These are phyloP conservation scores for Anastrepha ludens DNA, from an alignment of 1,140 invertebrate species.

Conservation along the genomic window DNA sequence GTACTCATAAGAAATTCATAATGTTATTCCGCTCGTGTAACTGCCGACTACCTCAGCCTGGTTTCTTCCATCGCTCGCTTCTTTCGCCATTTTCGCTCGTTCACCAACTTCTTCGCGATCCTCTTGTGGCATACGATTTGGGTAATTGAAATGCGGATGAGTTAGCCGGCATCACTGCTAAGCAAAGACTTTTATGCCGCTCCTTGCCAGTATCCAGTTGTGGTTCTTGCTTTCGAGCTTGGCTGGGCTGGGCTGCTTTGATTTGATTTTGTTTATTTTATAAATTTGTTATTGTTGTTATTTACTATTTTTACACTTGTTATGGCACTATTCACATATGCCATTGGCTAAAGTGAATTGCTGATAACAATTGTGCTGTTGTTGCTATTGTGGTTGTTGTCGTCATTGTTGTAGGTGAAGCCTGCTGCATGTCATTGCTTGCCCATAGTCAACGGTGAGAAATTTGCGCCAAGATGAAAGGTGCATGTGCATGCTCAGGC, in stretches of 20 bases:
- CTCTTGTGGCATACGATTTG: slow-evolving; percentile 2
- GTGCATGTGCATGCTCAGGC: neutral
- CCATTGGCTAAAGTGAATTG: neutral
- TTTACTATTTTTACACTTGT: slow-evolving; percentile 8
- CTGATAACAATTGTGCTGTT: neutral
- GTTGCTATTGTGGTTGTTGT: neutral
- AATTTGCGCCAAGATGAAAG: neutral
- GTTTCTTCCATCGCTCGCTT: neutral
- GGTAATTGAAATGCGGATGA: slow-evolving; percentile 51
- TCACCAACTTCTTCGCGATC: neutral
- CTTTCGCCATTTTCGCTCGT: neutral
- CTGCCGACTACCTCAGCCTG: neutral
- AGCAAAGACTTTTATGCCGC: neutral
- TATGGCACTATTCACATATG: slow-evolving; percentile 9
- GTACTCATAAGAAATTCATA: slow-evolving; percentile 58
- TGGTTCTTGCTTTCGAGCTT: neutral
- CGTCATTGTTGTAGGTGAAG: neutral
- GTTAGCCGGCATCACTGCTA: neutral
- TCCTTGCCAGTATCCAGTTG: neutral
- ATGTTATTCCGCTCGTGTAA: slow-evolving; percentile 56
- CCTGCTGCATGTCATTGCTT: neutral
- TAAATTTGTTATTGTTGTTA: slow-evolving; percentile 35
- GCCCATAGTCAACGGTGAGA: neutral
- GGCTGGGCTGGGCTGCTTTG: slow-evolving; percentile 19
- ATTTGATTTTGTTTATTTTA: slow-evolving; percentile 46